Base-by-base conservation (phyloP, 2,113 vertebrate genomes). In the Erpornis zantholeuca region DNA sequence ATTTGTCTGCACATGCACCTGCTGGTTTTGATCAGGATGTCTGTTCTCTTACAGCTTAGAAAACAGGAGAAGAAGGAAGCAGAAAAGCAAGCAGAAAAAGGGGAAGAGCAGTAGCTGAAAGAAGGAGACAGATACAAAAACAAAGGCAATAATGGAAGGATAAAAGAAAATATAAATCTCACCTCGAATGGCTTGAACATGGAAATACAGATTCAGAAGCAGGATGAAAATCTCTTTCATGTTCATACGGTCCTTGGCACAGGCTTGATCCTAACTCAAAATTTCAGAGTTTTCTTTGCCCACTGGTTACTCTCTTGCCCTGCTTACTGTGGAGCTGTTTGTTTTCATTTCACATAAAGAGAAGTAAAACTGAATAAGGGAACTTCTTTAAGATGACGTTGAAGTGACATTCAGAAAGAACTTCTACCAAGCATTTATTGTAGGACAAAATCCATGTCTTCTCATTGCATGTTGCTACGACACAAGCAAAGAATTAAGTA, bases 321-420 rank as follows among this genome's bases (percentile, higher is more conserved):
- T 86, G 22, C 50, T 73, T 42, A 24, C 29, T n/a, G 25, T 27
- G 24, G 20, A 65, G 28, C 29, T 94, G 40, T 71, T 91, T 53
- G 52, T 59, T 82, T 93, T 86, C 27, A 8, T 76, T 91, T 83
- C 73, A 59, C 50, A 21, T 11, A 95, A 95, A 89, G 53, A 65
- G 95, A 97, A 97, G 88, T 90, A 94, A 95, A 96, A 97, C 86
- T 63, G 36, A 87, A 64, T 82, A 75, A 73, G 76, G 81, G 89
- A 95, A 96, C 77, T 93, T 82, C 75, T 90, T 52, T 38, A 65
- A 77, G 42, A 29, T 76, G 0, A 5, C 15, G 12, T 23, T 81
- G 35, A 53, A 33, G 15, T 82, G 44, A 60, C 44, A 29, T 91
- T 88, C 50, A 94, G 73, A 49, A 93, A 76, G 72, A 78, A 53